phyloP scores from a whole-genome alignment of 2,888 invertebrate genomes.

The Trachelus stipa region DNA sequence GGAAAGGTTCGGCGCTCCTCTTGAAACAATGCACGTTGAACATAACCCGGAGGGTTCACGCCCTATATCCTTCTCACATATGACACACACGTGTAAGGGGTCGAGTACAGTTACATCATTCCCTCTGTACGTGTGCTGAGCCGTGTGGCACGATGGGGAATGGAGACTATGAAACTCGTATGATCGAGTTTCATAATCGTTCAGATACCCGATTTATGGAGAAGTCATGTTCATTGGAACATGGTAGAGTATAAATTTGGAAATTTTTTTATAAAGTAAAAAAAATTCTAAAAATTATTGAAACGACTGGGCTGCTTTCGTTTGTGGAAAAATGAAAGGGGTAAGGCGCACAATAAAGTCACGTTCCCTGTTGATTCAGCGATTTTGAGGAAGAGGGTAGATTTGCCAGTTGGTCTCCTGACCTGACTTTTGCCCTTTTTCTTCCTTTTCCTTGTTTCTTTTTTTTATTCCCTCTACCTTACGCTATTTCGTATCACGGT shows the following conservation, averaged over 20 bases:
- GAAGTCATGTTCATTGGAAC: neutral
- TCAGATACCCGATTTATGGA: neutral
- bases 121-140: neutral
- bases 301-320: neutral
- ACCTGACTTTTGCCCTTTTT: neutral
- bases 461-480: neutral
- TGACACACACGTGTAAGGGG: neutral
- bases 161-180: too few relatives aligned
- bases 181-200: too few relatives aligned
- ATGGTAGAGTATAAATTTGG: neutral
- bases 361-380: neutral
- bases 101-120: neutral
- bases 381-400: neutral
- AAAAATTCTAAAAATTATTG: neutral
- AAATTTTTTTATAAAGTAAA: neutral
- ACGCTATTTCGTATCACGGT: conserved; percentile 10
- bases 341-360: neutral
- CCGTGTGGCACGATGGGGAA: neutral
- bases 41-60: conserved; percentile 18
- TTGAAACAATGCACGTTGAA: conserved; percentile 32
- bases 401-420: neutral
- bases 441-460: conserved; percentile 12
- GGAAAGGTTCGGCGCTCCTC: conserved; percentile 2
- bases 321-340: neutral
- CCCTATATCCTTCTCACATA: neutral